Evolutionary conservation across 2,888 invertebrate species (phyloP).

Genomic region (Melanargia galathea): DNA sequence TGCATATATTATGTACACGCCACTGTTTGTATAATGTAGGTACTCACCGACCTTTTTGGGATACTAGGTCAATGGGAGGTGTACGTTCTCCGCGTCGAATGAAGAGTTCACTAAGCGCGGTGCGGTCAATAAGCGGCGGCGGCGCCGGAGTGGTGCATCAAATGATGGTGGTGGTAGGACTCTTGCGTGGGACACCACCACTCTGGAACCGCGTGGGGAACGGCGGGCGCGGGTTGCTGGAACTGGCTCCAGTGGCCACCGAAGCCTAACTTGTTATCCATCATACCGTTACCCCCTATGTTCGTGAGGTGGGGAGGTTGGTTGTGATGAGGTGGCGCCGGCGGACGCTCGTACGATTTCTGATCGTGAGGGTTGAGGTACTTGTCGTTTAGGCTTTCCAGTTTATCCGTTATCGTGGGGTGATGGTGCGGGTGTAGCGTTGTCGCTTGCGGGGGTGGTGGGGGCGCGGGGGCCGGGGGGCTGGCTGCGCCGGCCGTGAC

Average conservation of each 20-base stretch:
- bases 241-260: conserved; percentile 88
- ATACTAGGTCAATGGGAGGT: too few species aligned
- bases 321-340: conserved; percentile 64
- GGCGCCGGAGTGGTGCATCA: conserved; percentile 86
- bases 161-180: conserved; percentile 83
- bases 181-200: conserved; percentile 80
- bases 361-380: conserved; percentile 78
- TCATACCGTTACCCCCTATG: conserved; percentile 84
- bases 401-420: conserved; percentile 74
- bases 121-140: conserved; percentile 89
- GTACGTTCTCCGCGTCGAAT: conserved; percentile 58
- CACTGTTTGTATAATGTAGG: too few species aligned
- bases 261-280: conserved; percentile 80
- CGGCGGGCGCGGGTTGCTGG: conserved; percentile 86
- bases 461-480: conserved; percentile 71
- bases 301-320: conserved; percentile 69
- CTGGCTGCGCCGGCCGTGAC: conserved; percentile 84
- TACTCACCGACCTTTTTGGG: too few species aligned
- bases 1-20: too few species aligned
- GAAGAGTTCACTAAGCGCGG: conserved; percentile 81
- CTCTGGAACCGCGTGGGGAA: conserved; percentile 79
- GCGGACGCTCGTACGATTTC: conserved; percentile 88
- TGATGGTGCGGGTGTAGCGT: conserved; percentile 68
- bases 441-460: conserved; percentile 66
- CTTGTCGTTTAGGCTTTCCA: conserved; percentile 79